These are phyloP conservation scores for Tauraco erythrolophus DNA, from an alignment of 2,113 vertebrate genomes.

Conservation along the genomic window DNA sequence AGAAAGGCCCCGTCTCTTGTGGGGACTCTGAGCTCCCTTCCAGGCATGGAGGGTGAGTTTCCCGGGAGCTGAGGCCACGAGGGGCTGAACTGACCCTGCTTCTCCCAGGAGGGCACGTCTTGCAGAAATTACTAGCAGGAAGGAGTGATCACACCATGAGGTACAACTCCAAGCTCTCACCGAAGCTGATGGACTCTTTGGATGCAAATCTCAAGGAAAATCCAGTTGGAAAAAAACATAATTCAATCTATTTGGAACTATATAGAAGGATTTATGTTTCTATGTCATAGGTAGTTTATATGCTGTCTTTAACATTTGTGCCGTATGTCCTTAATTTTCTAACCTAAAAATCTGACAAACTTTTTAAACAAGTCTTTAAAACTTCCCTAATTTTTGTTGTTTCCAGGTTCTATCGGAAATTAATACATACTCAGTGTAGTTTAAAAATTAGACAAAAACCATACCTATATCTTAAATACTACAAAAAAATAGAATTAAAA, in stretches of 20 bases:
- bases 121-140: background rate
- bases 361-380: background rate
- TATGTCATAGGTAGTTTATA: background rate
- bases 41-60: fast-evolving
- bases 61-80: background rate
- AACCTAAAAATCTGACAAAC: background rate
- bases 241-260: background rate
- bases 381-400: background rate
- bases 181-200: background rate
- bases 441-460: background rate
- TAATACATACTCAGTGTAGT: background rate
- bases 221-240: background rate
- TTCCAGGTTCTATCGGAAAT: background rate
- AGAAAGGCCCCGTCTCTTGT: background rate
- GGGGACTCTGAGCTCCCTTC: background rate
- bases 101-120: background rate
- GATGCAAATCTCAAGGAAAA: background rate
- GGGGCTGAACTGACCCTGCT: background rate
- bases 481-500: background rate
- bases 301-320: background rate
- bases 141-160: background rate
- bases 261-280: background rate
- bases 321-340: background rate
- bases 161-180: background rate
- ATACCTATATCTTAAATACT: background rate